Percentiles rank a stretch among this genome's conserved stretches.
Conservation (phyloP, 2,888 invertebrate species). For the Agrochola lychnidis region DNA sequence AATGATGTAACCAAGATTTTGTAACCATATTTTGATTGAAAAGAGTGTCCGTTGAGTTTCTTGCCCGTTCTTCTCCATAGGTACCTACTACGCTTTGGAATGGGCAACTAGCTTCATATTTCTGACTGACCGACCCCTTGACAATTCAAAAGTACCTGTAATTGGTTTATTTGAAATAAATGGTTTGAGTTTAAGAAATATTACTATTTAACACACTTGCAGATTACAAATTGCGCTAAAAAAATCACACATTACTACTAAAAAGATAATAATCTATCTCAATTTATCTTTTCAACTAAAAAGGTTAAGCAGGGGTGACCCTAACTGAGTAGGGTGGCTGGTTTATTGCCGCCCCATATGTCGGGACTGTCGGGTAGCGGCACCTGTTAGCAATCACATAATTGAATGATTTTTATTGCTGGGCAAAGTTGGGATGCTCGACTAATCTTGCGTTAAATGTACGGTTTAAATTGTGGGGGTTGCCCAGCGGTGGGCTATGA, state of each 20-base stretch:
- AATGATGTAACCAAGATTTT: too few relatives aligned
- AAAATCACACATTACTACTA: constrained; percentile 37
- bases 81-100: too few relatives aligned
- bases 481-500: constrained; percentile 18
- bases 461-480: constrained; percentile 41
- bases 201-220: neutral
- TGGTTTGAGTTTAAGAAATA: too few relatives aligned
- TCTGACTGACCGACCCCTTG: too few relatives aligned
- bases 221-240: neutral
- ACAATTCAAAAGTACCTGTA: too few relatives aligned
- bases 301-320: constrained; percentile 52
- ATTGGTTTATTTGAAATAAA: too few relatives aligned
- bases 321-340: constrained; percentile 44
- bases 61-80: too few relatives aligned
- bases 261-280: constrained; percentile 46
- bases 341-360: constrained; percentile 67
- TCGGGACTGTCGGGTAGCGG: constrained; percentile 38
- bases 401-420: constrained; percentile 64
- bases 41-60: too few relatives aligned
- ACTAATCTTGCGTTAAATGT: constrained; percentile 65
- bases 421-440: constrained; percentile 43
- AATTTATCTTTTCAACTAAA: constrained; percentile 35
- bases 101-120: too few relatives aligned
- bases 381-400: constrained; percentile 61
- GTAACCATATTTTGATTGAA: too few relatives aligned